Conservation (phyloP, 2,888 invertebrate genomes). For the Erynnis tages region DNA sequence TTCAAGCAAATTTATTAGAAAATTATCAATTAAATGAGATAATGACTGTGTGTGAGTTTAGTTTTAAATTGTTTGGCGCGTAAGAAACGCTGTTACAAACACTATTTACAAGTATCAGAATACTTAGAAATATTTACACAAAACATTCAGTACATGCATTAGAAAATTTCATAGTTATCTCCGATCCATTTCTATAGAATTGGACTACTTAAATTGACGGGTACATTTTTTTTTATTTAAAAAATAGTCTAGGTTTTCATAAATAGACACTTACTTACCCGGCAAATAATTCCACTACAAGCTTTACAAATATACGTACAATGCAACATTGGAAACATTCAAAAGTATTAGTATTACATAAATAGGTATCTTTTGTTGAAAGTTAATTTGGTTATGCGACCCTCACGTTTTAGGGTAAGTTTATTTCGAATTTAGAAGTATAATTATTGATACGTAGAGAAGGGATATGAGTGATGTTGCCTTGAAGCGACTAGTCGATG, state of each 20-base stretch:
- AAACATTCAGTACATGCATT: not conserved
- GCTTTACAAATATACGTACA: slow-evolving; percentile 9
- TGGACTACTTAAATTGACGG: not conserved
- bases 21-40: too few species aligned
- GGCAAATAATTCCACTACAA: slow-evolving; percentile 9
- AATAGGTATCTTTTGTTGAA: not conserved
- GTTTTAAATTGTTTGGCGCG: too few species aligned
- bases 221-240: slow-evolving; percentile 4
- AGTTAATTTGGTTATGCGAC: not conserved
- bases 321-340: not conserved
- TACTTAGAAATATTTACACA: slow-evolving; percentile 7
- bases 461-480: not conserved
- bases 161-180: not conserved
- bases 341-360: not conserved
- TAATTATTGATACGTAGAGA: not conserved
- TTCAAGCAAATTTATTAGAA: too few species aligned
- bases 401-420: not conserved
- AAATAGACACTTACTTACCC: too few species aligned
- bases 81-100: too few species aligned
- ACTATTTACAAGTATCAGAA: too few species aligned
- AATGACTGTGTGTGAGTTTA: too few species aligned
- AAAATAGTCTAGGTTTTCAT: not conserved
- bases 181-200: slow-evolving; percentile 1
- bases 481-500: not conserved
- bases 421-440: not conserved